A percentile compares a stretch with the other conserved stretches of the same genome.
phyloP scores from a whole-genome alignment of 2,797 vertebrate genomes.

The Tauraco hartlaubi region DNA sequence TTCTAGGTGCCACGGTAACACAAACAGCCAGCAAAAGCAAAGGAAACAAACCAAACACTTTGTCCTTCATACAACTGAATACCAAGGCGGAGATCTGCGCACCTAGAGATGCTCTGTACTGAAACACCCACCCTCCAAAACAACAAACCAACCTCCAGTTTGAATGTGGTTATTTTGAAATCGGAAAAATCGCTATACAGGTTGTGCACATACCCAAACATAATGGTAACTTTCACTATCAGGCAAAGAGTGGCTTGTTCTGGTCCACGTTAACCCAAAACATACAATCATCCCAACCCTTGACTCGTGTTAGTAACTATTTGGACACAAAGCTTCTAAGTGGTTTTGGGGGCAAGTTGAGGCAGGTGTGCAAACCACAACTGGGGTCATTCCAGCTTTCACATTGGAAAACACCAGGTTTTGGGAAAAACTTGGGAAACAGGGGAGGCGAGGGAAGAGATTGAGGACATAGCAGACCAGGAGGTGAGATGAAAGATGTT shows the following conservation, averaged over 20 bases:
- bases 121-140: not conserved
- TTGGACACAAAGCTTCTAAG: not conserved
- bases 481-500: fast-evolving
- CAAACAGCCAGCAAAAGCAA: not conserved
- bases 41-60: not conserved
- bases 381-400: not conserved
- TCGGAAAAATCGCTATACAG: fast-evolving
- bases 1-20: not conserved
- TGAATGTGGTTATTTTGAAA: fast-evolving
- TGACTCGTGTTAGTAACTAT: fast-evolving
- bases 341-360: fast-evolving
- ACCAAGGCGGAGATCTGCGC: not conserved
- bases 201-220: fast-evolving
- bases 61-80: not conserved
- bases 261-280: fast-evolving
- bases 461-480: fast-evolving
- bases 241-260: not conserved
- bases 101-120: not conserved
- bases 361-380: fast-evolving
- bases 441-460: too few species aligned
- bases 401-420: not conserved
- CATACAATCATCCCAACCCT: fast-evolving
- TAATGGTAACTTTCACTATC: fast-evolving
- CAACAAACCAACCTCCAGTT: not conserved
- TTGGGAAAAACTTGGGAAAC: not conserved